phyloP scores from a whole-genome alignment of 2,797 vertebrate genomes.

The Sebastes itinus region DNA sequence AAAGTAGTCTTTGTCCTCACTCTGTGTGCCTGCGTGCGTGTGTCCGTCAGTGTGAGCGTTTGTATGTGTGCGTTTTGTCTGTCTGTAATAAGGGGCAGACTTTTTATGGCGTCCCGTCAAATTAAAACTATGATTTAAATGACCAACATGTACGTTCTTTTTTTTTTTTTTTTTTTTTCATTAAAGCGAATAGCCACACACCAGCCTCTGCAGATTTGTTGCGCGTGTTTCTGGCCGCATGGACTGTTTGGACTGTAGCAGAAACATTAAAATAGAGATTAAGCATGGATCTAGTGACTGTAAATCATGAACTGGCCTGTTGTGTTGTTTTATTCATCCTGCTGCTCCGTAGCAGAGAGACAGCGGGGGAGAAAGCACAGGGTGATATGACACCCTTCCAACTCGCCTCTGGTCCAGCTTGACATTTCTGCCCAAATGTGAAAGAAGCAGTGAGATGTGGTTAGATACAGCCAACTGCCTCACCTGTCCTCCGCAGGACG shows the following conservation, averaged over 20 bases:
- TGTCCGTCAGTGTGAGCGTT: slow-evolving; percentile 47
- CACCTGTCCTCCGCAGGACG: slow-evolving; percentile 50
- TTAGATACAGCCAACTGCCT: slow-evolving; percentile 22
- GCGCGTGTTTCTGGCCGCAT: slow-evolving; percentile 10
- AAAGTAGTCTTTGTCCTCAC: slow-evolving; percentile 79
- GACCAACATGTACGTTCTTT: slow-evolving; percentile 44
- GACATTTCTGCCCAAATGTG: slow-evolving; percentile 40
- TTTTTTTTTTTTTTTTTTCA: slow-evolving; percentile 6
- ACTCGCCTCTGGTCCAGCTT: slow-evolving; percentile 44
- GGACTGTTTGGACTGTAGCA: slow-evolving; percentile 1
- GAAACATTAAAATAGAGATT: slow-evolving; percentile 32
- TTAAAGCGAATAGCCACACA: slow-evolving; percentile 43
- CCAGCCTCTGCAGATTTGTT: slow-evolving; percentile 16
- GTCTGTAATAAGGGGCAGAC: slow-evolving; percentile 67
- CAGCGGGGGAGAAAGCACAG: slow-evolving; percentile 7
- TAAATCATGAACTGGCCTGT: slow-evolving; percentile 32
- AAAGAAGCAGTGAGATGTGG: slow-evolving; percentile 19
- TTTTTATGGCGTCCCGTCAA: slow-evolving; percentile 74
- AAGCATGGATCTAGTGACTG: slow-evolving; percentile 11
- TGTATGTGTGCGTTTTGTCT: slow-evolving; percentile 18
- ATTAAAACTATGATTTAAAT: slow-evolving; percentile 78
- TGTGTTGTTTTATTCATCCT: slow-evolving; percentile 46
- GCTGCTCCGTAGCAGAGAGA: slow-evolving; percentile 2
- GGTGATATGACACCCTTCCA: slow-evolving; percentile 35
- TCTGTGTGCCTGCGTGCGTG: slow-evolving; percentile 39